phyloP scores from a whole-genome alignment of 30 jellyfish, hydroid and myxozoan genomes.

The Aurelia coerulea region DNA sequence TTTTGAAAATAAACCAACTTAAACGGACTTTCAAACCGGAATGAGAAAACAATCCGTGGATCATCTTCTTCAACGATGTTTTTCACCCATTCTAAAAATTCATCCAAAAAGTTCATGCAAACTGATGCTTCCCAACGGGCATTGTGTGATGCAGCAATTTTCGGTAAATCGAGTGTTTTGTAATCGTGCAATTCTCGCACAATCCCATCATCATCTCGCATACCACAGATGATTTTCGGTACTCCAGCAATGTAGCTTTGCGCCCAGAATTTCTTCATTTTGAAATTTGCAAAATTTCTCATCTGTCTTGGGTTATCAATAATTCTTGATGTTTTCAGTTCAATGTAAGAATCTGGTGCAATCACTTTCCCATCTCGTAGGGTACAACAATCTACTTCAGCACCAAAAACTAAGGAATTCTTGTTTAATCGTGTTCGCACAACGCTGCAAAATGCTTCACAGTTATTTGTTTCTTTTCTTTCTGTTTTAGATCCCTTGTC shows the following conservation, averaged over 20 bases:
- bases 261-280: slow-evolving; percentile 92
- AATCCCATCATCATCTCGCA: slow-evolving; percentile 92
- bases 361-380: slow-evolving; percentile 45
- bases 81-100: slow-evolving; percentile 80
- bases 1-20: slow-evolving; percentile 19
- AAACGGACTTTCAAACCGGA: slow-evolving; percentile 77
- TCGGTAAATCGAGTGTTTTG: slow-evolving; percentile 74
- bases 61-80: slow-evolving; percentile 49
- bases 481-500: too few relatives aligned
- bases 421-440: slow-evolving; percentile 74
- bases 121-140: slow-evolving; percentile 81
- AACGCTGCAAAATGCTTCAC: slow-evolving; percentile 91
- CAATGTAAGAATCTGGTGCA: slow-evolving; percentile 81
- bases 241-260: slow-evolving; percentile 95
- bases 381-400: slow-evolving; percentile 91
- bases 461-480: slow-evolving; percentile 45
- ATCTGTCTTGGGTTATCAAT: slow-evolving; percentile 54
- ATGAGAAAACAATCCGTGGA: slow-evolving; percentile 64
- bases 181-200: slow-evolving; percentile 59
- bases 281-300: slow-evolving; percentile 81
- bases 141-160: slow-evolving; percentile 28
- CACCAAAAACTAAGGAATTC: slow-evolving; percentile 87
- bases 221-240: slow-evolving; percentile 88
- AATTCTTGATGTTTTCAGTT: slow-evolving; percentile 83
- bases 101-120: slow-evolving; percentile 78